Conservation (phyloP, 2,113 vertebrate species). For the Oceanites oceanicus region DNA sequence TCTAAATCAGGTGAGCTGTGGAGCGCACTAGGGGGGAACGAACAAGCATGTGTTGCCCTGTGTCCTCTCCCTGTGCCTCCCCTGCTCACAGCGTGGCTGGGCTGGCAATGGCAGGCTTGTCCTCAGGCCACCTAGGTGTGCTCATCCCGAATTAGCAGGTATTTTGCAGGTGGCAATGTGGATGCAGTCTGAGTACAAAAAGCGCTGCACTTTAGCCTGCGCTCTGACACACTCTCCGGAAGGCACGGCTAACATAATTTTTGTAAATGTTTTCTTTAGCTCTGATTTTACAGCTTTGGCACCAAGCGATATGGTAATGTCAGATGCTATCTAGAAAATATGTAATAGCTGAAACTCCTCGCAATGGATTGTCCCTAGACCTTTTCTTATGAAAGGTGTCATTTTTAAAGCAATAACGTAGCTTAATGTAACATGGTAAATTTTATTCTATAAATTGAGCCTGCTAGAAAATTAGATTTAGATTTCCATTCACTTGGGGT, state of each 20-base stretch:
- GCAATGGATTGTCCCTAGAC: background rate
- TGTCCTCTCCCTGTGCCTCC: background rate
- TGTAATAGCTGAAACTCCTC: background rate
- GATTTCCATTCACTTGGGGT: constrained; percentile 3
- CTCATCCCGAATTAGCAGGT: background rate
- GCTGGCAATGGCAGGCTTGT: background rate
- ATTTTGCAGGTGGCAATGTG: background rate
- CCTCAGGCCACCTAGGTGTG: fast-evolving
- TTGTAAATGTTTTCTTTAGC: background rate
- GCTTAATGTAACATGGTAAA: background rate
- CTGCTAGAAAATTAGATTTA: constrained; percentile 1
- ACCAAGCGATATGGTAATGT: background rate
- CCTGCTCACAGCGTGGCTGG: background rate
- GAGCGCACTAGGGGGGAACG: background rate
- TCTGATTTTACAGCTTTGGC: background rate
- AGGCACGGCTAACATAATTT: background rate
- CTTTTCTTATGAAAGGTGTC: background rate
- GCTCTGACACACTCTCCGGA: fast-evolving
- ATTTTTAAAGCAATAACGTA: constrained; percentile 2
- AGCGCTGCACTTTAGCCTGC: fast-evolving
- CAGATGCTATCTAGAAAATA: background rate
- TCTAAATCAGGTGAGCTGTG: background rate
- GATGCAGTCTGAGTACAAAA: fast-evolving
- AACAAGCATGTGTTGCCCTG: fast-evolving
- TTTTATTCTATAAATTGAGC: background rate